These are phyloP conservation scores for Melitaea cinxia DNA, from an alignment of 1,140 invertebrate genomes.

Conservation along the genomic window DNA sequence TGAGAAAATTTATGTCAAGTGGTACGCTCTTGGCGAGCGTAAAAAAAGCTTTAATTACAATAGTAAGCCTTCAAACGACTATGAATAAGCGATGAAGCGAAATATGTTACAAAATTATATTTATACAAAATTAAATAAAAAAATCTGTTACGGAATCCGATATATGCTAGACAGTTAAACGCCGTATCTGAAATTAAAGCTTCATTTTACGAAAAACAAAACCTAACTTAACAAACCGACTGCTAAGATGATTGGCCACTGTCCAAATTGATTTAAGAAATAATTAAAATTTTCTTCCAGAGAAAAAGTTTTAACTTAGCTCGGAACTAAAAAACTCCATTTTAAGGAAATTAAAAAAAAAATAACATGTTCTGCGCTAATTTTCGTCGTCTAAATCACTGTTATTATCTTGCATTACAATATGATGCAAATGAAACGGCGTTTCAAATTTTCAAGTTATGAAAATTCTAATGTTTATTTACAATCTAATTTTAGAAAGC, in stretches of 20 bases:
- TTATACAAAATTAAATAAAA: slow-evolving; percentile 2
- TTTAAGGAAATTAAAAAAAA: too few species aligned
- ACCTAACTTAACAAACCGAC: background rate
- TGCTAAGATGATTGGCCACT: slow-evolving; percentile 9
- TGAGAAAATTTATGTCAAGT: slow-evolving; percentile 11
- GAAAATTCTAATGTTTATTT: too few species aligned
- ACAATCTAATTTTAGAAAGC: too few species aligned
- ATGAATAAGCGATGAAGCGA: background rate
- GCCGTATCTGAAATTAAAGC: background rate
- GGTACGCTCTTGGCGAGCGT: background rate
- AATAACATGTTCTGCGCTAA: background rate
- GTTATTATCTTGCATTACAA: too few species aligned
- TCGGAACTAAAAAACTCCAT: background rate
- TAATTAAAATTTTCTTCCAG: slow-evolving; percentile 10
- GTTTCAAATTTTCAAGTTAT: too few species aligned
- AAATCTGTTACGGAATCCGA: background rate
- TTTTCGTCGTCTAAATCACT: too few species aligned
- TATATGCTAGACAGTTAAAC: background rate
- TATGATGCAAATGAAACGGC: too few species aligned
- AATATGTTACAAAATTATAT: background rate
- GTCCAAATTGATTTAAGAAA: slow-evolving; percentile 13
- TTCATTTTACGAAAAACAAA: background rate
- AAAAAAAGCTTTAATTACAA: slow-evolving; percentile 11
- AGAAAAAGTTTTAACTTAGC: slow-evolving; percentile 5
- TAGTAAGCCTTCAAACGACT: background rate